Conservation (phyloP, 1,140 invertebrate genomes). For the Drosophila aff. region DNA sequence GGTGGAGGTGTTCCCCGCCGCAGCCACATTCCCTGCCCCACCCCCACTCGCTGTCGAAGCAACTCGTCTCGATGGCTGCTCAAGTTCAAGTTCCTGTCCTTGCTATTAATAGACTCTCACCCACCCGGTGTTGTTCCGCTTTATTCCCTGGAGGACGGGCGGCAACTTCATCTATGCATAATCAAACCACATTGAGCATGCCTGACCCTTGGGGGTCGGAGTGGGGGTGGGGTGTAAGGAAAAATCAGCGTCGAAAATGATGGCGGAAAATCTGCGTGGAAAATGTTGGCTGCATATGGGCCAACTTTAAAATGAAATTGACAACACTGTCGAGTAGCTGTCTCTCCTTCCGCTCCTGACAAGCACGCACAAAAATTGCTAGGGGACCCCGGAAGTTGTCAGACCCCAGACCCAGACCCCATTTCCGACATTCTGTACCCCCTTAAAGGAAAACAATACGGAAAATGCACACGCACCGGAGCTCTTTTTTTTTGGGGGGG, state of each 20-base stretch:
- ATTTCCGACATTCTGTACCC: neutral
- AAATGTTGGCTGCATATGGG: conserved; percentile 65
- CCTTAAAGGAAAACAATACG: conserved; percentile 40
- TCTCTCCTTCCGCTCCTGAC: conserved; percentile 21
- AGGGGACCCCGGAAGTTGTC: conserved; percentile 50
- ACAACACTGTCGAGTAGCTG: conserved; percentile 72
- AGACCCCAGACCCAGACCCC: conserved; percentile 6
- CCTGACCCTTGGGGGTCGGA: neutral
- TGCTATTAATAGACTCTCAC: conserved; percentile 37
- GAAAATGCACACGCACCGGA: conserved; percentile 38
- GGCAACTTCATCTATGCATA: conserved; percentile 49
- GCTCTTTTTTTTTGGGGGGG: conserved; percentile 9
- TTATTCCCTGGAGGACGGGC: neutral
- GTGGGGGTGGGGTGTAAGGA: neutral
- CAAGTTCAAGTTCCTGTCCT: conserved; percentile 39
- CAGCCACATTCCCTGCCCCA: neutral
- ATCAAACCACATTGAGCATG: conserved; percentile 37
- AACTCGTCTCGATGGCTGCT: conserved; percentile 4
- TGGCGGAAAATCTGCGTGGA: conserved; percentile 32
- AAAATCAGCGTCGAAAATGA: conserved; percentile 30
- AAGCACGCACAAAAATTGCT: conserved; percentile 46
- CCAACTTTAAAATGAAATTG: conserved; percentile 76
- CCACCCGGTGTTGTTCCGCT: neutral
- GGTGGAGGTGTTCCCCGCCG: neutral
- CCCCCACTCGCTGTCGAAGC: neutral